Percentiles rank a stretch among this genome's conserved stretches.
phyloP scores from a whole-genome alignment of 2,113 vertebrate genomes.

The Turdus rufiventris region DNA sequence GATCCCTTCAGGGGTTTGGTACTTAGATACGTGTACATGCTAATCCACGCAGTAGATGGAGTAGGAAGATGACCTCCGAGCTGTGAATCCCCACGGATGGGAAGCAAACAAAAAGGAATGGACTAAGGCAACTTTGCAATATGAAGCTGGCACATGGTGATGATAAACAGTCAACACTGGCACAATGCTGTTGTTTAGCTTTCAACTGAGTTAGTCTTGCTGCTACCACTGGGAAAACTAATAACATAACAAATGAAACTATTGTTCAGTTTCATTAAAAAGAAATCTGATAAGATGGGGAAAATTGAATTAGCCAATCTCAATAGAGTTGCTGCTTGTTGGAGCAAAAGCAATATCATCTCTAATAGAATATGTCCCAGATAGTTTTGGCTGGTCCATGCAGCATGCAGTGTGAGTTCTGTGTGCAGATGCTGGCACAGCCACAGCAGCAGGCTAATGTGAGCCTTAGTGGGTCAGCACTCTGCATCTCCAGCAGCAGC shows the following conservation, averaged over 20 bases:
- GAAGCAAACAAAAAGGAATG: constrained; percentile 3
- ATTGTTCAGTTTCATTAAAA: constrained; percentile 81
- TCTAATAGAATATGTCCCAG: constrained; percentile 70
- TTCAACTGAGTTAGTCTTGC: constrained; percentile 44
- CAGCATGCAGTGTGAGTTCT: not conserved
- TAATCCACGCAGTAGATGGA: constrained; percentile 20
- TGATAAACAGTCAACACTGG: constrained; percentile 65
- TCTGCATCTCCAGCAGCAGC: not conserved
- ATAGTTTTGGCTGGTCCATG: constrained; percentile 59
- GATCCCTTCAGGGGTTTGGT: not conserved
- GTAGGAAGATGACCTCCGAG: not conserved
- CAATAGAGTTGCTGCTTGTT: constrained; percentile 68
- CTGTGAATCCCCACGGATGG: not conserved
- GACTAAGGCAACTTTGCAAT: constrained; percentile 4
- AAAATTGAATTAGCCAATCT: constrained; percentile 77
- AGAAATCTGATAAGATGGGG: constrained; percentile 78
- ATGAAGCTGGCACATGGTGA: constrained; percentile 46
- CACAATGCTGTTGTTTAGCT: constrained; percentile 32
- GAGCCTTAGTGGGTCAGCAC: constrained; percentile 54
- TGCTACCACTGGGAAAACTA: constrained; percentile 72
- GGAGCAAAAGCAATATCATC: constrained; percentile 65
- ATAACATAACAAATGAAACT: constrained; percentile 77
- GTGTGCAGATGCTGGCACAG: constrained; percentile 56
- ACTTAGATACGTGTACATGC: not conserved
- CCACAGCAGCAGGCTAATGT: constrained; percentile 1